Base-by-base conservation (phyloP, 2,888 invertebrate genomes). In the Operophtera brumata region DNA sequence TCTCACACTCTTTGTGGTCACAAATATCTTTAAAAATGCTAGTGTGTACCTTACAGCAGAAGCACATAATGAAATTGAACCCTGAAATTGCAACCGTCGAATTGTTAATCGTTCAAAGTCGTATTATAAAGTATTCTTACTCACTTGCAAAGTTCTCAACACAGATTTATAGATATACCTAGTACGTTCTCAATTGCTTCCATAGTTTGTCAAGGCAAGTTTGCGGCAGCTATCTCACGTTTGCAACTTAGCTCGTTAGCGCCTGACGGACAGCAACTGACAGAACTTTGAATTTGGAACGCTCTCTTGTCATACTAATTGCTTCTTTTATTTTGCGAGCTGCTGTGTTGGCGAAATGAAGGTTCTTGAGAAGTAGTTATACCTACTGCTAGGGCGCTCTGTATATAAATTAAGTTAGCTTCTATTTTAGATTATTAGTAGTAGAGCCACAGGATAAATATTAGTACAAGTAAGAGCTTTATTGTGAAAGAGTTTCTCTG, bases 231-330 rank as follows among this genome's bases (percentile, higher is more conserved):
- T 49, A 40, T 47, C 52, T 50, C 54, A 55, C 52, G 49, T 36
- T 39, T 49, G 49, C 48, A 66, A 67, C 64, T 65, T 64, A 41
- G 49, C 59, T 65, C 66, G 60, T 67, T 67, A 67, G 58, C 40
- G 50, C 39, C 50, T 47, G 54, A 57, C 52, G 41, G 57, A 57
- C 59, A 57, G 44, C 47, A 47, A 62, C 47, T 51, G 47, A 47
- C 52, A 50, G 41, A 45, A 62, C 55, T 57, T 62, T 51, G 53
- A 54, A 59, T 56, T 56, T 49, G 35, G 57, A 62, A 62, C 40
- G 28, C 9, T 43, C 26, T 51, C 13, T 58, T 49, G 47, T 50
- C 35, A 49, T 45, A 39, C 39, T 42, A 54, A 55, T 48, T 32
- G 6, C 36, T 6, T 10, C 10, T 28, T 28, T 35, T 46, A 5